A percentile compares a stretch with the other conserved stretches of the same genome.
Evolutionary conservation across 2,797 vertebrate species (phyloP).

Genomic region (Zenarchopterus dispar): DNA sequence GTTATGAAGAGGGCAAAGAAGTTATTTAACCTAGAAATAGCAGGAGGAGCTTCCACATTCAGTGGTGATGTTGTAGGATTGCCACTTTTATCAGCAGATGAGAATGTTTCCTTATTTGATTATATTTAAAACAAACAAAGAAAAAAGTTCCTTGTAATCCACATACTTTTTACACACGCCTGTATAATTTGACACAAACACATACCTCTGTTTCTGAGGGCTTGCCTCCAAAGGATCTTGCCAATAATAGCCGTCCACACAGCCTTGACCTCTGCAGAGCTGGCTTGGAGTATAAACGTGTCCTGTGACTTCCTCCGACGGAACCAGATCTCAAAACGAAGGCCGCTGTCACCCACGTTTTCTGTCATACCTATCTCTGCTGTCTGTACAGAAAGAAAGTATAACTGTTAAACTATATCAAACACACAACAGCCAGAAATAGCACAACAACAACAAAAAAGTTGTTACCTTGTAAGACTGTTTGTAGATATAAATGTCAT

Average conservation of each 20-base stretch:
- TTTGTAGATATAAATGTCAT: constrained; percentile 89
- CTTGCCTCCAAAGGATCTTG: constrained; percentile 89
- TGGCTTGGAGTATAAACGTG: constrained; percentile 87
- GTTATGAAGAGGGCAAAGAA: too few relatives aligned
- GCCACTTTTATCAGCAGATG: too few relatives aligned
- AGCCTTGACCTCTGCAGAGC: constrained; percentile 83
- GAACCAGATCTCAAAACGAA: constrained; percentile 91
- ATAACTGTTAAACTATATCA: neutral
- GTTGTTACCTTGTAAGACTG: constrained; percentile 87
- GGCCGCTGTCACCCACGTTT: constrained; percentile 86
- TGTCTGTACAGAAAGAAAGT: constrained; percentile 68
- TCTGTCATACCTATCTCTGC: constrained; percentile 90
- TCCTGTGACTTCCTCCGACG: constrained; percentile 88
- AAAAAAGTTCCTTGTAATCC: too few relatives aligned
- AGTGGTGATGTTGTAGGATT: too few relatives aligned
- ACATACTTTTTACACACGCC: neutral
- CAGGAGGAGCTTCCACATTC: too few relatives aligned
- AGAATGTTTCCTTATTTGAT: too few relatives aligned
- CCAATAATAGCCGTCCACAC: constrained; percentile 86
- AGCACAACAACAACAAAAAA: neutral
- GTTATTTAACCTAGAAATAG: too few relatives aligned
- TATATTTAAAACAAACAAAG: too few relatives aligned
- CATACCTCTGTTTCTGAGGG: constrained; percentile 87
- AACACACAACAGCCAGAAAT: neutral
- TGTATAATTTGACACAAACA: neutral